These are phyloP conservation scores for Anticlea derivata DNA, from an alignment of 2,888 invertebrate species.

Conservation along the genomic window DNA sequence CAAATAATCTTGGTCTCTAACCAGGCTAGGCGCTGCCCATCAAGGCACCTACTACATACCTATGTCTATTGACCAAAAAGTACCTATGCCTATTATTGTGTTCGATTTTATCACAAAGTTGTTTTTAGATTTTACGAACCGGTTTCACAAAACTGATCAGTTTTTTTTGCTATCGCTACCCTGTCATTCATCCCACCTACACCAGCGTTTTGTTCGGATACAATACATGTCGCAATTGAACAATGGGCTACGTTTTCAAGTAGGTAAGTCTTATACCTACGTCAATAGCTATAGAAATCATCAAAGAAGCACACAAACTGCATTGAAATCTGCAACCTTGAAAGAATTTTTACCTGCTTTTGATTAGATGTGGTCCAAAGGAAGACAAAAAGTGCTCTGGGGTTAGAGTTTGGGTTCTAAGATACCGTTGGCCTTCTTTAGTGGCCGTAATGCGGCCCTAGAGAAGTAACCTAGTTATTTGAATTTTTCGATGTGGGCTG, in stretches of 20 bases:
- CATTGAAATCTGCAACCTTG: conserved; percentile 4
- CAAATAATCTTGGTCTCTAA: too few relatives aligned
- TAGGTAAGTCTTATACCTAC: conserved; percentile 9
- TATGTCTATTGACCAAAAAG: too few relatives aligned
- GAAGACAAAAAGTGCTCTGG: conserved; percentile 22
- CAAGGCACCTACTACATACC: too few relatives aligned
- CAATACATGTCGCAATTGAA: conserved; percentile 23
- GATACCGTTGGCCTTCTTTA: too few relatives aligned
- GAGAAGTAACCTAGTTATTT: too few relatives aligned
- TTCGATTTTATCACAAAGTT: too few relatives aligned
- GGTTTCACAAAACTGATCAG: neutral
- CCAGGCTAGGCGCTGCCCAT: too few relatives aligned
- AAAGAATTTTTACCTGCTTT: conserved; percentile 37
- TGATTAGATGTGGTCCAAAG: conserved; percentile 28
- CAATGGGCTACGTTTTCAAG: conserved; percentile 19
- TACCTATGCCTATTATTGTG: too few relatives aligned
- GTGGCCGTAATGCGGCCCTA: neutral
- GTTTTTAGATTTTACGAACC: too few relatives aligned
- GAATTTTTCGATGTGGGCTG: too few relatives aligned
- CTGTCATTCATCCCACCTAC: conserved; percentile 20
- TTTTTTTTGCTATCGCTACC: conserved; percentile 13
- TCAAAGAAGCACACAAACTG: conserved; percentile 4
- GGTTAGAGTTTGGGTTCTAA: neutral
- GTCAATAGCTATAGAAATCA: conserved; percentile 11
- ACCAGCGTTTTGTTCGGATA: conserved; percentile 8